Evolutionary conservation across 2,888 invertebrate species (phyloP), one percentile per base, ranked within the genome.

Genomic region (Microctonus hyperodae): DNA sequence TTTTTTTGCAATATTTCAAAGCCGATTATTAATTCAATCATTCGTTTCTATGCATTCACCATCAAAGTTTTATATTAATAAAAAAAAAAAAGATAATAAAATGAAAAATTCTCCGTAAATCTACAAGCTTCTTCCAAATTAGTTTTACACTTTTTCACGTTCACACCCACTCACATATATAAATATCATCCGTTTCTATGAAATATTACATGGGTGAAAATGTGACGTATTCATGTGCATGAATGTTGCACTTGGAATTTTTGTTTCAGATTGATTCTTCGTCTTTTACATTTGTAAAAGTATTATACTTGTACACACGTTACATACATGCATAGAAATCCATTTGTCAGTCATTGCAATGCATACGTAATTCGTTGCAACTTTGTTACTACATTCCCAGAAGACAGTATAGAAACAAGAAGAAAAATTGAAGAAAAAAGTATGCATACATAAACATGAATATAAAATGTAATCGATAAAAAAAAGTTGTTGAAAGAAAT

Each of bases 311-410:
- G n/a, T n/a, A n/a, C n/a, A n/a, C n/a, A n/a, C n/a, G n/a, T n/a
- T n/a, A n/a, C n/a, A 2, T 13, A n/a, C 37, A 37, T 37, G 37
- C 13, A 37, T 37, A 37, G n/a, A 37, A 37, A 37, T 37, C 13
- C 20, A n/a, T 10, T 13, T 22, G 22, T 4, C 11, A 51, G 50
- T 51, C 23, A 51, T 51, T 13, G 50, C 37, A 51, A 51, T 51
- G 50, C 50, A 51, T 51, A 51, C 16, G 50, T 51, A 51, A 51
- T 22, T 11, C 23, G 25, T 23, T 20, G 50, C 22, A 51, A 51
- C 50, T 51, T 25, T 25, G 23, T 51, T 37, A 13, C 37, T 13
- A n/a, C 13, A n/a, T n/a, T 37, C n/a, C 37, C 37, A 3, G 37
- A 37, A 13, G 37, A 13, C 37, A 11, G 3, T n/a, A 37, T n/a